phyloP scores from a whole-genome alignment of 1,140 invertebrate genomes.

The Helicoverpa zea region DNA sequence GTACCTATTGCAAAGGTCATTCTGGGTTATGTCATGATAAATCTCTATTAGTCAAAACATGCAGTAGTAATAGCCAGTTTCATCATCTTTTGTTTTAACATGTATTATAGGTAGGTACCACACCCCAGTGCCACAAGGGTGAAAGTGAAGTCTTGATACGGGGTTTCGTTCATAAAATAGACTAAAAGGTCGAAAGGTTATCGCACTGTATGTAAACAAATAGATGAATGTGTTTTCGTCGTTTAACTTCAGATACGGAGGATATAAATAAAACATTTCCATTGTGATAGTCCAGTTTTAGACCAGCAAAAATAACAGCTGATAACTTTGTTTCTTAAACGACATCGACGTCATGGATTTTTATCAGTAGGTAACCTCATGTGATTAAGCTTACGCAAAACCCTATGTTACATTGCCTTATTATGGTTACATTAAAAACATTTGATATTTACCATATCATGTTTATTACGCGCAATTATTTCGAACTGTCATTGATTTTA shows the following conservation, averaged over 20 bases:
- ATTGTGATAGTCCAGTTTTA: constrained; percentile 25
- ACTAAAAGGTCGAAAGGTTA: constrained; percentile 7
- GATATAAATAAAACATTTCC: constrained; percentile 34
- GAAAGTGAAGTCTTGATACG: no score
- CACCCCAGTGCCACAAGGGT: no score
- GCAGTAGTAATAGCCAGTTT: no score
- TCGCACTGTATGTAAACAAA: constrained; percentile 19
- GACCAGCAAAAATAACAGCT: constrained; percentile 26
- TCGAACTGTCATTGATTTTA: no score
- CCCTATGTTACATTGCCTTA: background rate
- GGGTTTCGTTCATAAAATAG: background rate
- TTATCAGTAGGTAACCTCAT: background rate
- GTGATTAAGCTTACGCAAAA: constrained; percentile 8
- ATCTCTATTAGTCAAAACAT: no score
- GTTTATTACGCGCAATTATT: constrained; percentile 17
- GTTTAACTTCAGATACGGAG: constrained; percentile 5
- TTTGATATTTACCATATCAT: background rate
- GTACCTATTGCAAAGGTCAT: background rate
- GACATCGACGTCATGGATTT: background rate
- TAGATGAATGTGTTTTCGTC: constrained; percentile 3
- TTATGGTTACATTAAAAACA: background rate
- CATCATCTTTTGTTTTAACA: no score
- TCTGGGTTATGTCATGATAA: no score
- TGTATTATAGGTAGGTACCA: no score
- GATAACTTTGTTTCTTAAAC: background rate